Evolutionary conservation across 2,113 vertebrate genomes (phyloP).

Genomic region (Callorhinus ursinus): DNA sequence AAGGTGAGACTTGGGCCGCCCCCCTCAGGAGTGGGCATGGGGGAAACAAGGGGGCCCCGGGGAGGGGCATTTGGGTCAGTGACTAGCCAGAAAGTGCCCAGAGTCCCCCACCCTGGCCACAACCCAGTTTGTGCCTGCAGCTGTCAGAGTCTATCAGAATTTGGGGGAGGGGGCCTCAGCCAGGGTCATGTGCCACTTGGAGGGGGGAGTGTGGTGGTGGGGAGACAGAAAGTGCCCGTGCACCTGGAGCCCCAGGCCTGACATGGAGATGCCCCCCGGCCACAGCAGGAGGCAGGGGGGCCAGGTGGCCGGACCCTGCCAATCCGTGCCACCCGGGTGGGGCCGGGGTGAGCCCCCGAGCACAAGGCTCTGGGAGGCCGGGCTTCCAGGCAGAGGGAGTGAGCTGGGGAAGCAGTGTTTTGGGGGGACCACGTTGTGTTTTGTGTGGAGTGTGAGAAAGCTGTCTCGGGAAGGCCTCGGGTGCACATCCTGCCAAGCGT

Average conservation of each 20-base stretch:
- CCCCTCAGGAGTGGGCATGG: not conserved
- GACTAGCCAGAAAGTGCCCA: not conserved
- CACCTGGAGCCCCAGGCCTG: not conserved
- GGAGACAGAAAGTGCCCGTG: not conserved
- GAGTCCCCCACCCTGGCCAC: not conserved
- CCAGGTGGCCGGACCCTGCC: not conserved
- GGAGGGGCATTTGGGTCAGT: not conserved
- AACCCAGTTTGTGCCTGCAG: not conserved
- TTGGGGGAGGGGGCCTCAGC: not conserved
- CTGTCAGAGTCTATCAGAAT: not conserved
- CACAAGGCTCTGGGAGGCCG: too few species aligned
- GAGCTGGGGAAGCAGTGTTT: too few species aligned
- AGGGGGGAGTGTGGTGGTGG: not conserved
- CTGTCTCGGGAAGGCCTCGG: not conserved
- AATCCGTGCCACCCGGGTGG: not conserved
- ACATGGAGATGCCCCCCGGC: not conserved
- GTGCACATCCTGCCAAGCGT: not conserved
- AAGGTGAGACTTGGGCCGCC: conserved; percentile 87
- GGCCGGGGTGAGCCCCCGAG: not conserved
- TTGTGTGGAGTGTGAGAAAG: not conserved
- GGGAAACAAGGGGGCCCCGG: not conserved
- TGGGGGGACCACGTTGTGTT: not conserved
- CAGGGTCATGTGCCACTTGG: not conserved
- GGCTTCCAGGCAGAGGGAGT: not conserved
- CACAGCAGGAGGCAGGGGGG: not conserved